A percentile compares a stretch with the other conserved stretches of the same genome.
Evolutionary conservation across 1,140 invertebrate species (phyloP).

Genomic region (Helicoverpa armigera): DNA sequence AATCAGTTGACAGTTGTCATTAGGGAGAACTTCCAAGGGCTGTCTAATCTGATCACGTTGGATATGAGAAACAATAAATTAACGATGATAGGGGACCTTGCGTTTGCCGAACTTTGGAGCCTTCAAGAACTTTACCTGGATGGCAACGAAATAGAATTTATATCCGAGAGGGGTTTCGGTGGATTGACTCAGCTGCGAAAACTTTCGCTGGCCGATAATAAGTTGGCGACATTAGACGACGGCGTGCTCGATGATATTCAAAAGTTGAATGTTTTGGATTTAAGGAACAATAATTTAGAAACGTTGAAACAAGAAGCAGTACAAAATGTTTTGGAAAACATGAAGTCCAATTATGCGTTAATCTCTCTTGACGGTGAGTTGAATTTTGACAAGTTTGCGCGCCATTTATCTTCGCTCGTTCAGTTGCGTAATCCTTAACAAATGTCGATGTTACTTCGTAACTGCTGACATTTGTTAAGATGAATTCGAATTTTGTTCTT

Average conservation of each 20-base stretch:
- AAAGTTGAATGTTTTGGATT: conserved; percentile 90
- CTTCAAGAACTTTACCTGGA: conserved; percentile 91
- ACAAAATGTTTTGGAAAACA: conserved; percentile 91
- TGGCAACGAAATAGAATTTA: conserved; percentile 89
- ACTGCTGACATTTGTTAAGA: conserved; percentile 39
- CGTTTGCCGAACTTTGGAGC: conserved; percentile 91
- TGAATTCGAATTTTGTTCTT: conserved; percentile 30
- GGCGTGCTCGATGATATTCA: conserved; percentile 89
- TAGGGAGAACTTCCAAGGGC: conserved; percentile 90
- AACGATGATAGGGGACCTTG: conserved; percentile 90
- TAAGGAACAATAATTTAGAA: conserved; percentile 91
- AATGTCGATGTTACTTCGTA: conserved; percentile 41
- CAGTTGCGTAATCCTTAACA: conserved; percentile 46
- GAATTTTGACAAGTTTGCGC: conserved; percentile 50
- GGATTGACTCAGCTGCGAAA: conserved; percentile 90
- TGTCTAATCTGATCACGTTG: conserved; percentile 89
- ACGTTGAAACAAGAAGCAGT: conserved; percentile 91
- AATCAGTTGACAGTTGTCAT: conserved; percentile 91
- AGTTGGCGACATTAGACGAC: conserved; percentile 88
- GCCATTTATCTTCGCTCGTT: conserved; percentile 53
- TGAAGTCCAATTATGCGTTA: conserved; percentile 87
- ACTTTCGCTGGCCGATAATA: conserved; percentile 91
- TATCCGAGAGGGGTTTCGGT: conserved; percentile 90
- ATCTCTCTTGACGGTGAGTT: conserved; percentile 82
- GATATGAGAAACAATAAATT: conserved; percentile 91